Conservation (phyloP, 2,888 invertebrate species). For the Neocrepidodera transversa region DNA sequence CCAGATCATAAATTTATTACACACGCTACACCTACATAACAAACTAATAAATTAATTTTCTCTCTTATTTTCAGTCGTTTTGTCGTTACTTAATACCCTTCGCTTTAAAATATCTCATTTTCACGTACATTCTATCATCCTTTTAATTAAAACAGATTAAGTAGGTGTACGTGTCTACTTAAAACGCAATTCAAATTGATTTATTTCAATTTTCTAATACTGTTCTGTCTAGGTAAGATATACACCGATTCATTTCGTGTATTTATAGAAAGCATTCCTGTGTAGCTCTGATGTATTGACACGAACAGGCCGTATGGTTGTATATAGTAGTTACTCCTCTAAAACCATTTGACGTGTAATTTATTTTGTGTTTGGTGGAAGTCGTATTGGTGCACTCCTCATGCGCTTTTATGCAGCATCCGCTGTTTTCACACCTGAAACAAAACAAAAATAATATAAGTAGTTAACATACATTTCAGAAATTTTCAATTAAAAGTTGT, state of each 20-base stretch:
- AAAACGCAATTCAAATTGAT: constrained; percentile 6
- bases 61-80: not conserved
- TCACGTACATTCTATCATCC: not conserved
- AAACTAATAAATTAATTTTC: too few species aligned
- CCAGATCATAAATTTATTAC: too few species aligned
- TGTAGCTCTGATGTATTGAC: constrained; percentile 21
- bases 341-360: constrained; percentile 12
- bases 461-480: too few species aligned
- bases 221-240: constrained; percentile 16
- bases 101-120: not conserved
- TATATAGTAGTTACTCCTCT: constrained; percentile 19
- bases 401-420: constrained; percentile 16
- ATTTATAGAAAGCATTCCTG: constrained; percentile 30
- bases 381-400: constrained; percentile 22
- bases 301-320: constrained; percentile 27
- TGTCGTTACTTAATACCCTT: not conserved
- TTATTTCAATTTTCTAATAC: constrained; percentile 20
- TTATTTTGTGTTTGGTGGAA: constrained; percentile 21
- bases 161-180: constrained; percentile 6
- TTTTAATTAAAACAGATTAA: not conserved
- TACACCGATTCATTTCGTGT: constrained; percentile 10
- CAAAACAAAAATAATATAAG: not conserved
- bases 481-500: too few species aligned
- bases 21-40: too few species aligned
- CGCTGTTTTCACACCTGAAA: constrained; percentile 25